Conservation (phyloP, 2,113 vertebrate species). For the Heptranchias perlo region DNA sequence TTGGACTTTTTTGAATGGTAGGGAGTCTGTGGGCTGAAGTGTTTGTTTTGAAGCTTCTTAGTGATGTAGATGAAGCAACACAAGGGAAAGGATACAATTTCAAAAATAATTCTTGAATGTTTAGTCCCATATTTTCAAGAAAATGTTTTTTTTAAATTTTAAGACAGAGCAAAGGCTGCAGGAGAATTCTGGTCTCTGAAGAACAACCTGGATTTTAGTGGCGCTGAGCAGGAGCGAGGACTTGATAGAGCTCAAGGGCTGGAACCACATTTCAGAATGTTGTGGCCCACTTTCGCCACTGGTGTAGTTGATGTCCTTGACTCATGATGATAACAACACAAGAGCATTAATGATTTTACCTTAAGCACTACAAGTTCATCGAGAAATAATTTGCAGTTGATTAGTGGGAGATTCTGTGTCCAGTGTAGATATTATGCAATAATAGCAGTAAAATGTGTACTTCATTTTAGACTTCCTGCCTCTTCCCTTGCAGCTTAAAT, state of each 20-base stretch:
- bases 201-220: not conserved
- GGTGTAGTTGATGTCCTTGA: not conserved
- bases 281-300: not conserved
- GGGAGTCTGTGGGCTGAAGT: not conserved
- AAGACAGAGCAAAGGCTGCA: not conserved
- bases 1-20: not conserved
- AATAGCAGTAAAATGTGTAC: not conserved
- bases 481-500: conserved; percentile 20
- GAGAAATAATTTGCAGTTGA: conserved; percentile 1
- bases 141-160: too few relatives aligned
- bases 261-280: not conserved
- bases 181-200: not conserved
- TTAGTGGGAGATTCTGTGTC: not conserved
- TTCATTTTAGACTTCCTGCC: conserved; percentile 24
- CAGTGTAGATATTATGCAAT: not conserved
- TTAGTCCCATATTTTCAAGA: not conserved
- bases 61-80: not conserved
- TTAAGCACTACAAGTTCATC: not conserved
- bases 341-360: not conserved
- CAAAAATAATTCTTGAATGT: not conserved
- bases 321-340: not conserved
- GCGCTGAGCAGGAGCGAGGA: not conserved
- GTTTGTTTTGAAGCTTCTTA: not conserved
- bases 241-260: not conserved
- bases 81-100: not conserved